Conservation (phyloP, 1,140 invertebrate genomes). For the Papilio polyxenes region DNA sequence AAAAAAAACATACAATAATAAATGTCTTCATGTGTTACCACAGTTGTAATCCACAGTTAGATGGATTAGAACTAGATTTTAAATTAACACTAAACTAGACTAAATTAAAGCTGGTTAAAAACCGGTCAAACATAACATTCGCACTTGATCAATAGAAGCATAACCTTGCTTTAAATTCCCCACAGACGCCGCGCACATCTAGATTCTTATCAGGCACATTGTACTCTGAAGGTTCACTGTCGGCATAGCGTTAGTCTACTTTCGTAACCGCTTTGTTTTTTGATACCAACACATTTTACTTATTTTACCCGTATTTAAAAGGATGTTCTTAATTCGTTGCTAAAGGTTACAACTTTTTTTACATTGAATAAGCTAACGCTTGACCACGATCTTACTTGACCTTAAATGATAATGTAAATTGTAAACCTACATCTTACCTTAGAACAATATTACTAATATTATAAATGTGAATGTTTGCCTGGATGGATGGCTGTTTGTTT, state of each 20-base stretch:
- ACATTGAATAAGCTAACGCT: too few relatives aligned
- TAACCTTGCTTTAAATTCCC: conserved; percentile 34
- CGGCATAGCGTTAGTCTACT: background rate
- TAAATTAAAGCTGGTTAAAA: background rate
- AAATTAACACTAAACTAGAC: background rate
- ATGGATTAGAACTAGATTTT: background rate
- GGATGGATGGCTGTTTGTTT: too few relatives aligned
- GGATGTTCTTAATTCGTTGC: background rate
- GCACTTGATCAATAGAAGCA: conserved; percentile 22
- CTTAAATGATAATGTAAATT: too few relatives aligned
- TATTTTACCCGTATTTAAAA: background rate
- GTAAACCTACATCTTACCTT: too few relatives aligned
- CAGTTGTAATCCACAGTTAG: background rate
- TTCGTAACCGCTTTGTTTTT: background rate
- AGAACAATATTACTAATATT: too few relatives aligned
- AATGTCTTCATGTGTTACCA: too few relatives aligned
- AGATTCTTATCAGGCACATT: conserved; percentile 22
- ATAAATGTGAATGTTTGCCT: background rate
- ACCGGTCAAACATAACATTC: background rate
- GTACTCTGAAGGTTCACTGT: conserved; percentile 26
- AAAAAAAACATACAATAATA: too few relatives aligned
- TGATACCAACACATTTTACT: background rate
- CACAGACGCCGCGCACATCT: conserved; percentile 21
- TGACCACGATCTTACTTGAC: too few relatives aligned
- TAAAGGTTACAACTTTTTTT: too few relatives aligned